phyloP scores from a whole-genome alignment of 2,113 vertebrate genomes.

The Mirza zaza region DNA sequence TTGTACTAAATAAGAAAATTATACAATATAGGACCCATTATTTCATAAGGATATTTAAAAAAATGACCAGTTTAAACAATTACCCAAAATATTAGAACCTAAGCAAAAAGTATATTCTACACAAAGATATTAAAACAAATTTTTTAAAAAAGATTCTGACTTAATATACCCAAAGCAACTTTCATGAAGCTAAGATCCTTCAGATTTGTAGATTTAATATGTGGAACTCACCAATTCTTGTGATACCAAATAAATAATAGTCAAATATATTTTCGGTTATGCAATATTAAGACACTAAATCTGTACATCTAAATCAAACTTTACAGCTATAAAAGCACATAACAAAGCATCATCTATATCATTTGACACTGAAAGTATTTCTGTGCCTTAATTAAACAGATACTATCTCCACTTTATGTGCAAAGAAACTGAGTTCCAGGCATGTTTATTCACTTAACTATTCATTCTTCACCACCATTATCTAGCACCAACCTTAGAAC shows the following conservation, averaged over 20 bases:
- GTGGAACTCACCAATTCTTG: background rate
- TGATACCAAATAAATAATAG: background rate
- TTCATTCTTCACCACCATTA: background rate
- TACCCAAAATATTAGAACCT: background rate
- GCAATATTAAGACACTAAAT: background rate
- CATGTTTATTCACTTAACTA: background rate
- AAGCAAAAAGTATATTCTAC: background rate
- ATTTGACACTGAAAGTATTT: background rate
- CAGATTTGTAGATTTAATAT: background rate
- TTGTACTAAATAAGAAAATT: background rate
- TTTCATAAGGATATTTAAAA: background rate
- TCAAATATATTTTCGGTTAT: background rate
- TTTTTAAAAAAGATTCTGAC: background rate
- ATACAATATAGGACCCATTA: background rate
- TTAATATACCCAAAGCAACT: background rate
- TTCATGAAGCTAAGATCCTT: background rate
- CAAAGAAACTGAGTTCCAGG: background rate
- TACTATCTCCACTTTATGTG: background rate
- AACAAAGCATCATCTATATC: background rate
- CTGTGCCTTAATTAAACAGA: background rate
- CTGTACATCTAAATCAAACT: background rate
- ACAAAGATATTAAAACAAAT: background rate
- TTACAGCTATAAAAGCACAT: background rate
- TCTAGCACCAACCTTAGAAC: background rate
- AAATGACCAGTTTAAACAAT: background rate